Evolutionary conservation across 2,888 invertebrate genomes (phyloP), one percentile per base, ranked within the genome.

Genomic region (Dendrolimus houi): DNA sequence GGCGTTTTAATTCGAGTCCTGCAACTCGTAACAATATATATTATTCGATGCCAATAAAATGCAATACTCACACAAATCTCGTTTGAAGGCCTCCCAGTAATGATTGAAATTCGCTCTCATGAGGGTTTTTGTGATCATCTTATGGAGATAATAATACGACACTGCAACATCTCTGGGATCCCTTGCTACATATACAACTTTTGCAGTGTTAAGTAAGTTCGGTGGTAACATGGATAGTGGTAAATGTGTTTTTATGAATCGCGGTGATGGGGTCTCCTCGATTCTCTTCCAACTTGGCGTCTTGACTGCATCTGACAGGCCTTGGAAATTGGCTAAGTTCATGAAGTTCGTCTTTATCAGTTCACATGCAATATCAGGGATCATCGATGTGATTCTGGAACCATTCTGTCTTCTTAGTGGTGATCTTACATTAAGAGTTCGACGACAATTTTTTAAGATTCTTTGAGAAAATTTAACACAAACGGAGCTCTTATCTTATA

Each of bases 131-230:
- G 57, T 85, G 42, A 94, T 79, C 69, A 94, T 86, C 62, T 91
- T 92, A 68, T 93, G 92, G 58, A 95, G 92, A 71, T 94, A 93
- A 71, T 91, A 95, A 68, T 93, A 94, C 0, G 95, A 95, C 0
- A 95, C 92, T 2, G 92, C 92, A 0, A 94, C 93, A 71, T 96
- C 96, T 66, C 95, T 93, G 0, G 95, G 93, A 72, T 96, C 94
- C 66, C 96, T 91, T 0, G 93, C 92, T 0, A 95, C 93, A 70
- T 95, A 95, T 14, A 96, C 88, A 6, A 95, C 88, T 66, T 85
- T 87, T 0, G 93, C 93, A 83, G 78, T 82, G 64, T 80, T 78
- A 10, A 87, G 63, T 8, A 91, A 57, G 64, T 79, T 79, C 0
- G 87, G 86, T 0, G 94, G 94, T n/a, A 94, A 74, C 29, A 94